Evolutionary conservation across 2,113 vertebrate species (phyloP).

Genomic region (Phaethon lepturus): DNA sequence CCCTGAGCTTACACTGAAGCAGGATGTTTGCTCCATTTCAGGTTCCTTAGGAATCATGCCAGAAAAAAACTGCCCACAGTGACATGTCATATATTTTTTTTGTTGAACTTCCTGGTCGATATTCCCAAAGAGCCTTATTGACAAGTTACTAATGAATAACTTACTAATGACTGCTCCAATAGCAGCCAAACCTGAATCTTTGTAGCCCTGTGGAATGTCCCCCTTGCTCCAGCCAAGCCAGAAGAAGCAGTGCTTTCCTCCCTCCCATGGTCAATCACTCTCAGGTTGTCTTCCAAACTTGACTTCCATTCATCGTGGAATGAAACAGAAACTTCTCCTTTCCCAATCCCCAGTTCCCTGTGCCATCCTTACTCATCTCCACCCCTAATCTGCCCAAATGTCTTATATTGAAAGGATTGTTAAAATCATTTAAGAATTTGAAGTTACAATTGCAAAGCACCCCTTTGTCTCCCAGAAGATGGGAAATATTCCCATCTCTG

Average conservation of each 20-base stretch:
- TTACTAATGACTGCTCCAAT: background rate
- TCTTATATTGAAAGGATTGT: background rate
- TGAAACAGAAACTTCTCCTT: background rate
- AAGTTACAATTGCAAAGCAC: background rate
- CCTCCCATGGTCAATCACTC: background rate
- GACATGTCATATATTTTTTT: background rate
- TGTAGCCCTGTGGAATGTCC: background rate
- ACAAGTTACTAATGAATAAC: conserved; percentile 2
- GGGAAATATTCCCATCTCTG: background rate
- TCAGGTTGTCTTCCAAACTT: background rate
- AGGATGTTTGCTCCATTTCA: background rate
- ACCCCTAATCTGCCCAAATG: background rate
- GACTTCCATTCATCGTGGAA: background rate
- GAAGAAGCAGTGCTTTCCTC: background rate
- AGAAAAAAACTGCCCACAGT: background rate
- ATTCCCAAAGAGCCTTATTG: background rate
- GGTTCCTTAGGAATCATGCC: background rate
- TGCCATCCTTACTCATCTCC: background rate
- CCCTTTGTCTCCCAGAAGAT: background rate
- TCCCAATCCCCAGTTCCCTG: background rate
- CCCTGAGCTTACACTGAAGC: background rate
- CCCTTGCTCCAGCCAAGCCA: background rate
- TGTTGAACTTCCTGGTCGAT: background rate
- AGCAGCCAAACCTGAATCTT: background rate
- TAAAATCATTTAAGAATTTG: background rate